Evolutionary conservation across 2,113 vertebrate species (phyloP).

Genomic region (Antechinus flavipes): DNA sequence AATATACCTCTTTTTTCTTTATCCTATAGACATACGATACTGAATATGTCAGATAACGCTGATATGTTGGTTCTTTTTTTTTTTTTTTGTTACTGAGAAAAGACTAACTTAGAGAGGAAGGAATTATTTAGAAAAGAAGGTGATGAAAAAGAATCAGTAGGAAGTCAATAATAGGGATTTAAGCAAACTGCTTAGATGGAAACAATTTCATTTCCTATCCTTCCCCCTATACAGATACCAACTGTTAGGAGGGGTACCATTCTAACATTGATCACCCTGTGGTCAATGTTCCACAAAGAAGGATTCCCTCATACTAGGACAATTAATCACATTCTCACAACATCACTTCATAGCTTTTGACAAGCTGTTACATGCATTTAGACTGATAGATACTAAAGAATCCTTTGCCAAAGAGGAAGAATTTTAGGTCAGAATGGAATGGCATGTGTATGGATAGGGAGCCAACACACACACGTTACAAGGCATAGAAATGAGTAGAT

Average conservation of each 20-base stretch:
- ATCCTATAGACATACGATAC: neutral
- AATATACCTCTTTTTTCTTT: neutral
- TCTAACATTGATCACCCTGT: neutral
- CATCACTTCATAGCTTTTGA: neutral
- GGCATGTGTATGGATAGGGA: slow-evolving; percentile 7
- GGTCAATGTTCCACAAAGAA: neutral
- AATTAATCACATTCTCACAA: neutral
- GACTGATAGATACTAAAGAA: neutral
- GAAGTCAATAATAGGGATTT: neutral
- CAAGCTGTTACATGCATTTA: slow-evolving; percentile 2
- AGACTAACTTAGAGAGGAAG: neutral
- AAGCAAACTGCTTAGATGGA: neutral
- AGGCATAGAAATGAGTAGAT: too few relatives aligned
- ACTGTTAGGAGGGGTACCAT: neutral
- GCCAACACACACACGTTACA: neutral
- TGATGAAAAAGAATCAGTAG: too few relatives aligned
- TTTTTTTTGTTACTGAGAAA: neutral
- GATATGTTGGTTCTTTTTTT: neutral
- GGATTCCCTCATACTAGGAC: neutral
- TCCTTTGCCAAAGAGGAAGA: slow-evolving; percentile 8
- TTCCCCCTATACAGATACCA: neutral
- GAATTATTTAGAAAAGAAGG: too few relatives aligned
- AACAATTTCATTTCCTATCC: neutral
- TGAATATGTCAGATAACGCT: neutral
- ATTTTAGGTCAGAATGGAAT: slow-evolving; percentile 10